phyloP scores from a whole-genome alignment of 2,888 invertebrate species.

The Diarsia rubi region DNA sequence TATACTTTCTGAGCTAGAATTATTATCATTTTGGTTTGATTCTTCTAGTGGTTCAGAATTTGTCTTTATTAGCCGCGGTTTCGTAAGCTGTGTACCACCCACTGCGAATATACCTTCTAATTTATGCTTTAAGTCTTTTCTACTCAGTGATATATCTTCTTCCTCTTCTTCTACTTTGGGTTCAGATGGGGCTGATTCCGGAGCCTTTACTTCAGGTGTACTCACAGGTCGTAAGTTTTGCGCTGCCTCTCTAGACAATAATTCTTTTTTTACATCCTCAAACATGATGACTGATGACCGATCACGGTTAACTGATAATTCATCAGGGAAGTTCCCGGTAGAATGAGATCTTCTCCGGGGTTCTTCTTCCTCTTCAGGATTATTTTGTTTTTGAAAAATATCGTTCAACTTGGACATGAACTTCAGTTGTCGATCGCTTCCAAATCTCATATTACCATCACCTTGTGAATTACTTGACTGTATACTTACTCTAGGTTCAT shows the following conservation, averaged over 20 bases:
- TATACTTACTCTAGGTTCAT: constrained; percentile 76
- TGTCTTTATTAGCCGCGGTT: constrained; percentile 82
- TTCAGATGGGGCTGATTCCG: constrained; percentile 63
- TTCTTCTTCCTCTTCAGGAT: constrained; percentile 75
- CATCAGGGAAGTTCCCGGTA: constrained; percentile 79
- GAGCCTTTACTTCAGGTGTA: constrained; percentile 64
- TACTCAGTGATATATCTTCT: constrained; percentile 79
- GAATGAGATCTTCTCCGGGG: constrained; percentile 83
- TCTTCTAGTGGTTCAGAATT: constrained; percentile 85
- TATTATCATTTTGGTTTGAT: constrained; percentile 77
- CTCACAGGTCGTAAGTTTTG: constrained; percentile 78
- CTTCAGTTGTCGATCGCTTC: constrained; percentile 80
- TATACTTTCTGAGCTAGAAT: constrained; percentile 82
- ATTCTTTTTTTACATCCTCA: constrained; percentile 83
- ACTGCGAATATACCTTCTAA: constrained; percentile 84
- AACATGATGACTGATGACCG: constrained; percentile 75
- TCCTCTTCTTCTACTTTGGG: constrained; percentile 67
- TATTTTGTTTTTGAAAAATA: constrained; percentile 83
- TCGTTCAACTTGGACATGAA: constrained; percentile 87
- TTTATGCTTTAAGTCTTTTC: constrained; percentile 85
- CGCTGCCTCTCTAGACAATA: constrained; percentile 75
- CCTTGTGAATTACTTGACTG: constrained; percentile 77
- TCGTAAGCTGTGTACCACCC: constrained; percentile 80
- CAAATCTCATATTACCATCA: constrained; percentile 80
- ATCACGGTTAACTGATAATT: constrained; percentile 70